Evolutionary conservation across 2,113 vertebrate species (phyloP).

Genomic region (Prunella fulvescens): DNA sequence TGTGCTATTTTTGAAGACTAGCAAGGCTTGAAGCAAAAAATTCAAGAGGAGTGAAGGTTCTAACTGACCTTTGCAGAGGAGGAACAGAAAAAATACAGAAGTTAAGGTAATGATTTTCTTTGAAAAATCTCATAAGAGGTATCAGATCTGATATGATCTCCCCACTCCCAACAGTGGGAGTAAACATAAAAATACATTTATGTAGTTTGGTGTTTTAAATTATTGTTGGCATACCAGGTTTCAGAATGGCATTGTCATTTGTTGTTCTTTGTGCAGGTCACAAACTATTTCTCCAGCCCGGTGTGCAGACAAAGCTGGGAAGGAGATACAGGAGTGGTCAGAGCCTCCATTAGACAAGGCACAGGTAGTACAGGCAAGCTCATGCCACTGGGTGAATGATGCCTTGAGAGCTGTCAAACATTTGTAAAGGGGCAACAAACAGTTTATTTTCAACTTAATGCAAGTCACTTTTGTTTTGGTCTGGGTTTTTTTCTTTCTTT

Average conservation of each 20-base stretch:
- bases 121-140: not conserved
- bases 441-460: not conserved
- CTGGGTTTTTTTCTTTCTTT: not conserved
- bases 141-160: not conserved
- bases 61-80: not conserved
- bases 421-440: not conserved
- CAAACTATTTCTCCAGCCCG: slow-evolving; percentile 49
- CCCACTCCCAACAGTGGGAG: not conserved
- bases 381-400: not conserved
- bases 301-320: not conserved
- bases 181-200: not conserved
- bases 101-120: not conserved
- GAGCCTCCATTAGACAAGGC: slow-evolving; percentile 59
- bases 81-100: not conserved
- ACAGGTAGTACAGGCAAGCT: slow-evolving; percentile 63
- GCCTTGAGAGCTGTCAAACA: not conserved
- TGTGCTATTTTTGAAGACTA: not conserved
- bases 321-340: slow-evolving; percentile 26
- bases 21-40: not conserved
- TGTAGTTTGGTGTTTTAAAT: not conserved
- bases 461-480: not conserved
- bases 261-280: slow-evolving; percentile 54
- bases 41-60: not conserved
- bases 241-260: not conserved
- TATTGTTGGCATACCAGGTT: not conserved